These are phyloP conservation scores for Proterorhinus semilunaris DNA, from an alignment of 2,113 vertebrate species.

Conservation along the genomic window DNA sequence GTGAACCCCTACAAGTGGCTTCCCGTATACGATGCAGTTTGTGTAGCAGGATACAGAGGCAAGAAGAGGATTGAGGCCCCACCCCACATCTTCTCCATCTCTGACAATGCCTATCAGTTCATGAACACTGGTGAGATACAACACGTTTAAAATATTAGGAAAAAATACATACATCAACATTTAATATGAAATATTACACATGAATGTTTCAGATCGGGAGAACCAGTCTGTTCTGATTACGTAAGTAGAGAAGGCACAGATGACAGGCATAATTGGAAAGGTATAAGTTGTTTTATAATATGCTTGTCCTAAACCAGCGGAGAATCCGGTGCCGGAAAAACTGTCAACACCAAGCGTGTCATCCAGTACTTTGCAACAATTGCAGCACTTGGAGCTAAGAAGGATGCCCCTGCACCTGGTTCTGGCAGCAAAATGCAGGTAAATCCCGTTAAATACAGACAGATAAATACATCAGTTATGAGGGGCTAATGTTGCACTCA, in stretches of 20 bases:
- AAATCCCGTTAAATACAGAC: not conserved
- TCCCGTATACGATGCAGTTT: constrained; percentile 78
- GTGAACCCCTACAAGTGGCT: constrained; percentile 90
- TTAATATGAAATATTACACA: not conserved
- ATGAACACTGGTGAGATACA: constrained; percentile 66
- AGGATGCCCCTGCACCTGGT: constrained; percentile 30
- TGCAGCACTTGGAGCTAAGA: constrained; percentile 62
- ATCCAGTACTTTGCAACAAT: constrained; percentile 89
- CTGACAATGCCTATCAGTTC: constrained; percentile 74
- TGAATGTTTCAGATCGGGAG: constrained; percentile 72
- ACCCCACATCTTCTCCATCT: constrained; percentile 73
- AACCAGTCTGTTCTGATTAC: constrained; percentile 81
- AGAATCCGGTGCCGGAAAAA: constrained; percentile 89
- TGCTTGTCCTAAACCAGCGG: constrained; percentile 60
- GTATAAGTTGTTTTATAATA: constrained; percentile 19
- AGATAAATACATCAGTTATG: no score
- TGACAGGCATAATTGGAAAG: not conserved
- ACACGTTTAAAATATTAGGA: not conserved
- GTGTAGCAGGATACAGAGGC: constrained; percentile 50
- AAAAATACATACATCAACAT: no score
- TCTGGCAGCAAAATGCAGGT: constrained; percentile 79
- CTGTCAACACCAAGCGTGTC: constrained; percentile 86
- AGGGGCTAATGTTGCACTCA: no score
- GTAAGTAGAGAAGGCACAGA: constrained; percentile 57
- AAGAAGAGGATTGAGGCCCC: constrained; percentile 73